Conservation (phyloP, 2,888 invertebrate genomes). For the Andrena bicolor region DNA sequence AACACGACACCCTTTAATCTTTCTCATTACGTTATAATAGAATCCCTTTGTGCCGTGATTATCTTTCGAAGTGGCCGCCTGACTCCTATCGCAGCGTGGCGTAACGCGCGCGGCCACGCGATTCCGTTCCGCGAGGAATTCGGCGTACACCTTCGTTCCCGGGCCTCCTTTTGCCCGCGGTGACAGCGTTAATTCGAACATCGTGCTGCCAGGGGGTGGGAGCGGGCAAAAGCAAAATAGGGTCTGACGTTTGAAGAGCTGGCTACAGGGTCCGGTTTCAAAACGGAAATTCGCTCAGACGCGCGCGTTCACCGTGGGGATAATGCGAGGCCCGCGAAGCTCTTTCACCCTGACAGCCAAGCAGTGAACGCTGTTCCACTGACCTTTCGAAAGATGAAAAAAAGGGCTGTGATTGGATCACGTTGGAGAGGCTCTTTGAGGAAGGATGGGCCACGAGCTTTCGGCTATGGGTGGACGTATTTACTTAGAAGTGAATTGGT, state of each 20-base stretch:
- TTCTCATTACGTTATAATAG: conserved; percentile 51
- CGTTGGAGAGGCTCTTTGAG: no score
- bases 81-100: conserved; percentile 2
- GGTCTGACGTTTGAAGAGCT: conserved; percentile 42
- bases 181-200: conserved; percentile 73
- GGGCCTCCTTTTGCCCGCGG: conserved; percentile 45
- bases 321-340: not conserved
- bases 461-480: no score
- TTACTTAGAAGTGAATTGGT: no score
- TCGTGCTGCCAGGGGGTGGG: conserved; percentile 29
- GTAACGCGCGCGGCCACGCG: conserved; percentile 23
- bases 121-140: conserved; percentile 53
- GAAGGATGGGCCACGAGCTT: no score
- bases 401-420: no score
- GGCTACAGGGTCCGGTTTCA: conserved; percentile 2
- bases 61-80: conserved; percentile 10
- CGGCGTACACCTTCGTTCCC: conserved; percentile 23
- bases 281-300: conserved; percentile 33
- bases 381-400: no score
- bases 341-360: conserved; percentile 2
- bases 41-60: conserved; percentile 52
- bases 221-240: conserved; percentile 34
- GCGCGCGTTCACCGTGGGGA: not conserved
- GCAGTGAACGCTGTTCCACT: no score
- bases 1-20: conserved; percentile 52